Conservation (phyloP, 2,113 vertebrate genomes). For the Corydoras sp. region DNA sequence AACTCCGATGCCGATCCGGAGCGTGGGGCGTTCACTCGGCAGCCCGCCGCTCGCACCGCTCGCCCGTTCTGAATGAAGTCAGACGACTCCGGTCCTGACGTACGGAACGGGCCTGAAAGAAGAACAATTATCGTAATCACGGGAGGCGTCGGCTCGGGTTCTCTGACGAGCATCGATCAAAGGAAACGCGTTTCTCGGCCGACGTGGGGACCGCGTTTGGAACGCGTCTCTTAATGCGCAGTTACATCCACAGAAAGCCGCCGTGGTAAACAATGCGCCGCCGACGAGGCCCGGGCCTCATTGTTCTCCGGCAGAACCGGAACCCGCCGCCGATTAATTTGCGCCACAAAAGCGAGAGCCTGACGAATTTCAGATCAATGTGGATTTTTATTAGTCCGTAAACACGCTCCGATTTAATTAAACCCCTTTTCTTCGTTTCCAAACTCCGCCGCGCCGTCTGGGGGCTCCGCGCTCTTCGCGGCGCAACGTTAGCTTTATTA, state of each 20-base stretch:
- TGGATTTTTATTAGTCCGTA: no score
- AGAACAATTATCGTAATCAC: conserved; percentile 39
- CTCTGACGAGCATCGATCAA: conserved; percentile 35
- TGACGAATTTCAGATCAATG: no score
- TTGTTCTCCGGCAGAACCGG: no score
- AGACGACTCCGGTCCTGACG: conserved; percentile 29
- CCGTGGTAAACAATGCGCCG: no score
- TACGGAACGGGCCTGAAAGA: conserved; percentile 23
- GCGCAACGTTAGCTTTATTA: no score
- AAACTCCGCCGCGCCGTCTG: no score
- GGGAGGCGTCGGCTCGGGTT: conserved; percentile 26
- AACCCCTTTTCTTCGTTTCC: no score
- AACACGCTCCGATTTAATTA: no score
- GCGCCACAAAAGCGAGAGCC: no score
- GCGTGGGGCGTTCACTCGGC: neutral
- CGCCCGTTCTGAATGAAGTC: neutral
- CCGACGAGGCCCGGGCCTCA: no score
- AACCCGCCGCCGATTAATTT: no score
- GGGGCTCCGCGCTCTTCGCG: no score
- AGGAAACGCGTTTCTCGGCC: conserved; percentile 30
- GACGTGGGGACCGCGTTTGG: conserved; percentile 19
- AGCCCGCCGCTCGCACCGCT: conserved; percentile 8
- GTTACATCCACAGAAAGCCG: neutral
- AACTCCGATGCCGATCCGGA: conserved; percentile 15
- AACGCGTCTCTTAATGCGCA: conserved; percentile 9